These are phyloP conservation scores for Myotis myotis DNA, from an alignment of 2,797 vertebrate species.

Conservation along the genomic window DNA sequence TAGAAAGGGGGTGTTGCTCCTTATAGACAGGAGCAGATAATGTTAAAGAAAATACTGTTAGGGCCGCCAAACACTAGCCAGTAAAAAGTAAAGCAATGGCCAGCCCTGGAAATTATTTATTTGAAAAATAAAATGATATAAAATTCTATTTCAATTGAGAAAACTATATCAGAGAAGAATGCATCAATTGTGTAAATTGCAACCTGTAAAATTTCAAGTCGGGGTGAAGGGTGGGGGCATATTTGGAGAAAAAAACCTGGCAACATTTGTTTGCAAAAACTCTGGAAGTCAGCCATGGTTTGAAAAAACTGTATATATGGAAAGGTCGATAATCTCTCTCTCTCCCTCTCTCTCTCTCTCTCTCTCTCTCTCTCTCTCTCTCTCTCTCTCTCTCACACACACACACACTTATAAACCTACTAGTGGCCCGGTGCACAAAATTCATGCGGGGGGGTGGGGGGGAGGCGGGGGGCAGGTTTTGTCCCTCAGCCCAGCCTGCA, in stretches of 20 bases:
- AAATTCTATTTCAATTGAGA: not conserved
- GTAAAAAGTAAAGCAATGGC: slow-evolving; percentile 23
- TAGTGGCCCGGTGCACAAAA: too few species aligned
- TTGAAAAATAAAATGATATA: slow-evolving; percentile 25
- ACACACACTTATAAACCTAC: not conserved
- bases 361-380: not conserved
- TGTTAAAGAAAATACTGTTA: slow-evolving; percentile 47
- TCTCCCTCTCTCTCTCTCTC: not conserved
- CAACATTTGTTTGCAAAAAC: not conserved
- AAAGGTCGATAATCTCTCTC: not conserved
- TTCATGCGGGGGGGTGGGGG: too few species aligned
- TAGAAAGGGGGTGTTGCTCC: not conserved
- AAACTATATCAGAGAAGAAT: not conserved
- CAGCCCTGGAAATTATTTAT: not conserved
- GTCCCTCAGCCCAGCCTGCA: too few species aligned
- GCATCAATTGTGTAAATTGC: not conserved
- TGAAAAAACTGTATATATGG: not conserved
- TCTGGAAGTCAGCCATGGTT: not conserved
- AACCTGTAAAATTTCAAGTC: slow-evolving; percentile 16
- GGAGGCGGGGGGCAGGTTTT: too few species aligned
- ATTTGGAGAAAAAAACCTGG: not conserved
- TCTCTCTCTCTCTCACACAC: not conserved
- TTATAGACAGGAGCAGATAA: not conserved
- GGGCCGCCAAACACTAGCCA: not conserved
- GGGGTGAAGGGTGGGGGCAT: not conserved